Conservation (phyloP, 2,888 invertebrate genomes). For the Andrena chrysosceles region DNA sequence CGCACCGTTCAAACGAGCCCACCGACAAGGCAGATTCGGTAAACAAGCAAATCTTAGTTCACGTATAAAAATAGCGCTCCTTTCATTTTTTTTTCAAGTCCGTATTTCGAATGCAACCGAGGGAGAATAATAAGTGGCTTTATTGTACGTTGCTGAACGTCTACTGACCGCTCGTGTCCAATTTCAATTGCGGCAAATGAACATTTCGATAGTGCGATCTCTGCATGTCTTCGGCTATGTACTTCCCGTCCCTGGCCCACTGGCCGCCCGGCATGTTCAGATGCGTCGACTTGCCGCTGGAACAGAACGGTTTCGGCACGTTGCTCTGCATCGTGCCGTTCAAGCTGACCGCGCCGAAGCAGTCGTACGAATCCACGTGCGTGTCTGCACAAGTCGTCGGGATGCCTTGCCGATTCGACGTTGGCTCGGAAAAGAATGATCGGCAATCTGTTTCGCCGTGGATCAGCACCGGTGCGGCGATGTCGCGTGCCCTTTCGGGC, state of each 20-base stretch:
- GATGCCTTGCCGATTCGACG: neutral
- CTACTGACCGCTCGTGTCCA: constrained; percentile 48
- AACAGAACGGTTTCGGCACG: constrained; percentile 89
- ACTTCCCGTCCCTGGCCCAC: constrained; percentile 89
- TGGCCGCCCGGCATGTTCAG: constrained; percentile 92
- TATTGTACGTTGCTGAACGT: neutral
- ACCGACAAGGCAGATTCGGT: neutral
- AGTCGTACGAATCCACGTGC: constrained; percentile 89
- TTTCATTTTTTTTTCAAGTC: neutral
- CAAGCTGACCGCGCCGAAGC: constrained; percentile 88
- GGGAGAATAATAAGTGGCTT: neutral
- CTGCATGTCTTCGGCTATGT: constrained; percentile 89
- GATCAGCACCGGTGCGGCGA: constrained; percentile 87
- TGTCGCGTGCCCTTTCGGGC: constrained; percentile 88
- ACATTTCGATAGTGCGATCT: constrained; percentile 87
- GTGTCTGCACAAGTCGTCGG: constrained; percentile 69
- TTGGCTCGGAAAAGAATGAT: constrained; percentile 82
- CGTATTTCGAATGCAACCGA: no score
- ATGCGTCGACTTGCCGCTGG: constrained; percentile 86
- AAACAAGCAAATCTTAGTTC: neutral
- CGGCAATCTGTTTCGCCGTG: constrained; percentile 45
- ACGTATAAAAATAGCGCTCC: neutral
- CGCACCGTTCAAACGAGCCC: neutral
- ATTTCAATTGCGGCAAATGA: constrained; percentile 19
- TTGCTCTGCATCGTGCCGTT: constrained; percentile 91